Evolutionary conservation across 1,140 invertebrate genomes (phyloP).

Genomic region (Drosophila rufa): DNA sequence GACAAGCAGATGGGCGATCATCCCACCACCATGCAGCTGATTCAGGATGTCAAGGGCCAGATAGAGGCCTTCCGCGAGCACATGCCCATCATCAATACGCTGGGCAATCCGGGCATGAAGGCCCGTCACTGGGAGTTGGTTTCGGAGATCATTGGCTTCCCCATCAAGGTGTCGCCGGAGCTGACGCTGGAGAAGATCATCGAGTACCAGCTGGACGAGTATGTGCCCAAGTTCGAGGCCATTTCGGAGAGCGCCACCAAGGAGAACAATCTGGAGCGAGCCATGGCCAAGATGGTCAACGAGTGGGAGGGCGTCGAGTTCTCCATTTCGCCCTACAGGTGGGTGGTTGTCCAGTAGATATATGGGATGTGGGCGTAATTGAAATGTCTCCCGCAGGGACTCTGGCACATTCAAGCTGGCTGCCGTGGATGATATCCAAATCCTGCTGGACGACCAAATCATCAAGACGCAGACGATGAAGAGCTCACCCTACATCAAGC

Average conservation of each 20-base stretch:
- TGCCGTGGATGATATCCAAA: slow-evolving; percentile 97
- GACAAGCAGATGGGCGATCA: slow-evolving; percentile 93
- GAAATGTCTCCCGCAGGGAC: slow-evolving; percentile 87
- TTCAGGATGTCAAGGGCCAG: slow-evolving; percentile 87
- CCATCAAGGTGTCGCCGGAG: slow-evolving; percentile 93
- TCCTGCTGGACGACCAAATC: slow-evolving; percentile 98
- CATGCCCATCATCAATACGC: slow-evolving; percentile 95
- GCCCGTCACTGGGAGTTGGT: slow-evolving; percentile 98
- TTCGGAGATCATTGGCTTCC: slow-evolving; percentile 97
- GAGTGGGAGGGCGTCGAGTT: slow-evolving; percentile 97
- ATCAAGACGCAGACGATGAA: slow-evolving; percentile 99
- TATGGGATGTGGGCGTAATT: slow-evolving; percentile 56
- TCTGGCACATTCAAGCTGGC: slow-evolving; percentile 96
- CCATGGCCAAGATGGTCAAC: slow-evolving; percentile 94
- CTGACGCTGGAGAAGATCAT: slow-evolving; percentile 96
- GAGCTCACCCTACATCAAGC: slow-evolving; percentile 98
- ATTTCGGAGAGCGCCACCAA: slow-evolving; percentile 98
- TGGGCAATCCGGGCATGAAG: slow-evolving; percentile 97
- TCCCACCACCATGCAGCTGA: slow-evolving; percentile 88
- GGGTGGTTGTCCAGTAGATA: background rate
- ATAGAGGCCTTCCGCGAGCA: slow-evolving; percentile 96
- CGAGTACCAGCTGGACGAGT: slow-evolving; percentile 96
- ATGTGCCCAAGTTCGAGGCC: slow-evolving; percentile 95
- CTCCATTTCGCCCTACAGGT: slow-evolving; percentile 85
- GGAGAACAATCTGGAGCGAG: slow-evolving; percentile 96